Conservation (phyloP, 2,888 invertebrate species). For the Drosophila vallismaia region DNA sequence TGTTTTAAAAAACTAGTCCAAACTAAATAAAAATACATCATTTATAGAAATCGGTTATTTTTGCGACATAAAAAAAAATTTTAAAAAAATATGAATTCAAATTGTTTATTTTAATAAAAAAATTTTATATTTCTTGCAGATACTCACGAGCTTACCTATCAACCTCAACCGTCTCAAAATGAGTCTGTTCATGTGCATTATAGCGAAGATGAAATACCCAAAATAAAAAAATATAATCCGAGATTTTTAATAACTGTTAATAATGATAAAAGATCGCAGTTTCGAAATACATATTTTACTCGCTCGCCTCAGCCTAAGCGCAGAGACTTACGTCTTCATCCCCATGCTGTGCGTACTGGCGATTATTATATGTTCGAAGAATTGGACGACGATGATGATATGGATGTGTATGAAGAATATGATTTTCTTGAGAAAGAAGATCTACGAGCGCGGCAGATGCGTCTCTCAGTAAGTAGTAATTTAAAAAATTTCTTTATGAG, state of each 20-base stretch:
- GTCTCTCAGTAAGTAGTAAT: slow-evolving; percentile 36
- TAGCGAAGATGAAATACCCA: background rate
- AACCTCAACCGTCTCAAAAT: slow-evolving; percentile 3
- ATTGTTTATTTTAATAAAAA: too few species aligned
- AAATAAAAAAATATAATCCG: background rate
- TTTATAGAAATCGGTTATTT: too few species aligned
- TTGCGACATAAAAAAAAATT: too few species aligned
- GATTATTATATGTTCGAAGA: slow-evolving; percentile 99
- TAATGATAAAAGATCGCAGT: background rate
- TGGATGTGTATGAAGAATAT: slow-evolving; percentile 86
- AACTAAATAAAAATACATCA: too few species aligned
- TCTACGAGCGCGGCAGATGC: slow-evolving; percentile 40
- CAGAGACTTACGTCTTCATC: slow-evolving; percentile 87
- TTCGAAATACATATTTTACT: slow-evolving; percentile 6
- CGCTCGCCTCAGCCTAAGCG: slow-evolving; percentile 33
- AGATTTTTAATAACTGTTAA: background rate
- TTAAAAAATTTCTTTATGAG: too few species aligned
- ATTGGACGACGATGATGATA: slow-evolving; percentile 89
- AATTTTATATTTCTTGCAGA: background rate
- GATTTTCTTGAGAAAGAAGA: slow-evolving; percentile 80
- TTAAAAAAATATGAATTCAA: too few species aligned
- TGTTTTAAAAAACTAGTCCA: too few species aligned
- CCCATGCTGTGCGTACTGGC: slow-evolving; percentile 96
- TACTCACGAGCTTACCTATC: background rate
- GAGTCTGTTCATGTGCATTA: slow-evolving; percentile 4